These are phyloP conservation scores for Spatula versicolor DNA, from an alignment of 2,797 vertebrate genomes.

Conservation along the genomic window DNA sequence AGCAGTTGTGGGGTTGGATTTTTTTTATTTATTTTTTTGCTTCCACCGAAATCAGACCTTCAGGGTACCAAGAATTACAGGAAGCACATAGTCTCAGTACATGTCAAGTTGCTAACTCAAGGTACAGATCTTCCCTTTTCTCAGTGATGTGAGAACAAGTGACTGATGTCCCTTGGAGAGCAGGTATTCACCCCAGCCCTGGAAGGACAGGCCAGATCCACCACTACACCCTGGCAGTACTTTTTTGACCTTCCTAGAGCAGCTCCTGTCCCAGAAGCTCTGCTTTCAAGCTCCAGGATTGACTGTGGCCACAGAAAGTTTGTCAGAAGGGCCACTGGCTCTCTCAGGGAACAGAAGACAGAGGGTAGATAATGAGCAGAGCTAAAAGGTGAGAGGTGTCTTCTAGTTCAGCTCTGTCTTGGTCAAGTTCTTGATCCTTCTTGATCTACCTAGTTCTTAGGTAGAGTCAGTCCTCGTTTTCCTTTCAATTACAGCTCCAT, in stretches of 20 bases:
- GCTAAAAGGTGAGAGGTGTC: constrained; percentile 10
- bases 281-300: background rate
- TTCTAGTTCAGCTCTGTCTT: constrained; percentile 2
- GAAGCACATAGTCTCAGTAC: background rate
- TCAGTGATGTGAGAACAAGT: background rate
- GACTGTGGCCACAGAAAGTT: background rate
- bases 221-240: background rate
- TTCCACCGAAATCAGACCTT: background rate
- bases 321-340: background rate
- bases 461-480: background rate
- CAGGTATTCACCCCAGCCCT: background rate
- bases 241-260: background rate
- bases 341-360: background rate
- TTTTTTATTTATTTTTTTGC: background rate
- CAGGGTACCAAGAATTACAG: background rate
- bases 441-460: background rate
- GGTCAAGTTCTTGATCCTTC: background rate
- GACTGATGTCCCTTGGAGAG: background rate
- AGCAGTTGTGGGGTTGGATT: background rate
- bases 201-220: background rate
- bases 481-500: constrained; percentile 51
- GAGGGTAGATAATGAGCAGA: background rate
- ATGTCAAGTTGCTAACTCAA: background rate
- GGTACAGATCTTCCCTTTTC: background rate
- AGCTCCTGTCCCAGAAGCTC: background rate